Evolutionary conservation across 2,888 invertebrate genomes (phyloP).

Genomic region (Xestia c-nigrum): DNA sequence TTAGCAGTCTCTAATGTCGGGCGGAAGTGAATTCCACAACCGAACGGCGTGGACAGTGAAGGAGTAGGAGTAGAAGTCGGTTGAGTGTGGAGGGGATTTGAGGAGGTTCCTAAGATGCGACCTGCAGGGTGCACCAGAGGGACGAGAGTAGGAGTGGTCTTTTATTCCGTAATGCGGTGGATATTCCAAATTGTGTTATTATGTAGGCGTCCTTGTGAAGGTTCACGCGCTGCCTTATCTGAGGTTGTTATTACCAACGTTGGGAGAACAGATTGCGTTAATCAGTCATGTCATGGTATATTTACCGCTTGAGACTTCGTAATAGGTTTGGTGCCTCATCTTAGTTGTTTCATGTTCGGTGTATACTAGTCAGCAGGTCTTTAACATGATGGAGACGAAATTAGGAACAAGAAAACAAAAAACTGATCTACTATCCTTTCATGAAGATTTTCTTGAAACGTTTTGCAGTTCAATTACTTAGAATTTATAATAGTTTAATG

Average conservation of each 20-base stretch:
- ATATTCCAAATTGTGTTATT: conserved; percentile 39
- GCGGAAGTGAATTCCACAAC: no score
- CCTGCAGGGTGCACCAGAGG: no score
- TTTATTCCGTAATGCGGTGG: conserved; percentile 35
- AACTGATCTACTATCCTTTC: neutral
- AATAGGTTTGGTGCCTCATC: conserved; percentile 3
- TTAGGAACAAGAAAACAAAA: neutral
- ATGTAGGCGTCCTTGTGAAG: conserved; percentile 58
- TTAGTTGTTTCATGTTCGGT: neutral
- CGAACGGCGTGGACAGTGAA: no score
- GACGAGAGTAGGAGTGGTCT: no score
- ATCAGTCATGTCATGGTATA: conserved; percentile 36
- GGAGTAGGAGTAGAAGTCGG: no score
- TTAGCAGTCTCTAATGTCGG: no score
- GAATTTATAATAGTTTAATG: conserved; percentile 30
- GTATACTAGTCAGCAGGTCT: neutral
- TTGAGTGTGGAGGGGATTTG: no score
- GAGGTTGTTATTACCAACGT: conserved; percentile 30
- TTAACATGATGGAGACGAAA: neutral
- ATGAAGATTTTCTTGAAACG: conserved; percentile 1
- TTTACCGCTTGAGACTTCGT: conserved; percentile 14
- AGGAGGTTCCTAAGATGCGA: no score
- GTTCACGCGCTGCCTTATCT: conserved; percentile 28
- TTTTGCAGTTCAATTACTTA: conserved; percentile 17
- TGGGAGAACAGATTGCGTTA: conserved; percentile 22